Conservation (phyloP, 2,888 invertebrate species). For the Chloroclysta siterata region DNA sequence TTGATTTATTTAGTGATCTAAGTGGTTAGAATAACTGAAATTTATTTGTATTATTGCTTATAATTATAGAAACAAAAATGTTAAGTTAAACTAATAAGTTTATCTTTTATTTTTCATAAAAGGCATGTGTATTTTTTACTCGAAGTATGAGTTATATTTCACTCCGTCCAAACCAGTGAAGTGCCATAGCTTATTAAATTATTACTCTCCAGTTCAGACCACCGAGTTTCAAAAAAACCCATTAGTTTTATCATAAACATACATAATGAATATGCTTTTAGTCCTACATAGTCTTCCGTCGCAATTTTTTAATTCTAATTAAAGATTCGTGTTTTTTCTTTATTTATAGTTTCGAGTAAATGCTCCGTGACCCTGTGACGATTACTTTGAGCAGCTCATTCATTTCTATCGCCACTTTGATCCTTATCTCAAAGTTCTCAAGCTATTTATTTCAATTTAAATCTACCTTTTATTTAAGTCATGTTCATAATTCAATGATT, state of each 20-base stretch:
- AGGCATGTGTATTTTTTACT: too few relatives aligned
- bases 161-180: too few relatives aligned
- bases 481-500: constrained; percentile 16
- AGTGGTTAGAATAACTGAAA: too few relatives aligned
- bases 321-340: constrained; percentile 40
- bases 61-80: too few relatives aligned
- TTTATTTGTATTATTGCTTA: too few relatives aligned
- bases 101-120: too few relatives aligned
- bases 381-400: constrained; percentile 32
- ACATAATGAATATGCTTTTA: constrained; percentile 55
- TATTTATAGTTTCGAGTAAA: constrained; percentile 41
- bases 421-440: constrained; percentile 26
- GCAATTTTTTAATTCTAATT: constrained; percentile 44
- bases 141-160: too few relatives aligned
- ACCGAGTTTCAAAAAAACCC: constrained; percentile 43
- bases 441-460: constrained; percentile 14
- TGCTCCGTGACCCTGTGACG: constrained; percentile 28
- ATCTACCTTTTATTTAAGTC: constrained; percentile 1
- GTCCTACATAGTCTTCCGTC: constrained; percentile 44
- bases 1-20: too few relatives aligned
- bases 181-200: constrained; percentile 5
- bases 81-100: too few relatives aligned
- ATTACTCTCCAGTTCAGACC: constrained; percentile 27
- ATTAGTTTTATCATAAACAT: constrained; percentile 57
- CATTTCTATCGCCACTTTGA: constrained; percentile 30